Evolutionary conservation across 1,140 invertebrate genomes (phyloP).

Genomic region (Alviniconcha marisindica): DNA sequence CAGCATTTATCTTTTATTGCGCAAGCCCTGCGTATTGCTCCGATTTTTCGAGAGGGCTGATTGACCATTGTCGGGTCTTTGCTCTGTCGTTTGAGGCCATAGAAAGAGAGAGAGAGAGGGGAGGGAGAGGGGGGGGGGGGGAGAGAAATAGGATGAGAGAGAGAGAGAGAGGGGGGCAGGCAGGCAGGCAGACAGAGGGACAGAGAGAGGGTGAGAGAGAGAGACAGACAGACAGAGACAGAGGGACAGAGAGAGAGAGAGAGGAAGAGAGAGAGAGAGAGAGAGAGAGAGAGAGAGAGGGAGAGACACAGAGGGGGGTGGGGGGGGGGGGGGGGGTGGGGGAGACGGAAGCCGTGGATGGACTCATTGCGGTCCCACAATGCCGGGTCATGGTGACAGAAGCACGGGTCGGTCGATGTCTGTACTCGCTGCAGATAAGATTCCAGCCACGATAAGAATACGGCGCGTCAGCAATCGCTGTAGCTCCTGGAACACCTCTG

Average conservation of each 20-base stretch:
- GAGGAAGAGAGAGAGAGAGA: background rate
- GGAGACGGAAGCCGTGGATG: background rate
- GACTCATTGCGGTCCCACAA: background rate
- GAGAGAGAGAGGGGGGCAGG: background rate
- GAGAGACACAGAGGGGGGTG: slow-evolving; percentile 8
- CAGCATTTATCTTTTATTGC: too few species aligned
- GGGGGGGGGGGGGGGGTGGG: background rate
- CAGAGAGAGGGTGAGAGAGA: background rate
- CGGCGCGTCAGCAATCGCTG: too few species aligned
- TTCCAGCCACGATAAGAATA: background rate
- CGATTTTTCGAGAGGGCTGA: too few species aligned
- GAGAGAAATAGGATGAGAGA: background rate
- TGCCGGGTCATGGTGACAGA: background rate
- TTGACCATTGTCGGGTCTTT: too few species aligned
- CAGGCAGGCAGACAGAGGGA: background rate
- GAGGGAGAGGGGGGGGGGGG: background rate
- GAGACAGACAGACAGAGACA: background rate
- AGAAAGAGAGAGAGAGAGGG: background rate
- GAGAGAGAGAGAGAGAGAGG: background rate
- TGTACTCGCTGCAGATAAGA: background rate
- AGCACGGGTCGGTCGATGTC: background rate
- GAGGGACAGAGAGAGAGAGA: background rate
- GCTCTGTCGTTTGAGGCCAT: too few species aligned
- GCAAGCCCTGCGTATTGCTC: too few species aligned
- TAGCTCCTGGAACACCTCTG: background rate